Evolutionary conservation across 2,113 vertebrate genomes (phyloP).

Genomic region (Panurus biarmicus): DNA sequence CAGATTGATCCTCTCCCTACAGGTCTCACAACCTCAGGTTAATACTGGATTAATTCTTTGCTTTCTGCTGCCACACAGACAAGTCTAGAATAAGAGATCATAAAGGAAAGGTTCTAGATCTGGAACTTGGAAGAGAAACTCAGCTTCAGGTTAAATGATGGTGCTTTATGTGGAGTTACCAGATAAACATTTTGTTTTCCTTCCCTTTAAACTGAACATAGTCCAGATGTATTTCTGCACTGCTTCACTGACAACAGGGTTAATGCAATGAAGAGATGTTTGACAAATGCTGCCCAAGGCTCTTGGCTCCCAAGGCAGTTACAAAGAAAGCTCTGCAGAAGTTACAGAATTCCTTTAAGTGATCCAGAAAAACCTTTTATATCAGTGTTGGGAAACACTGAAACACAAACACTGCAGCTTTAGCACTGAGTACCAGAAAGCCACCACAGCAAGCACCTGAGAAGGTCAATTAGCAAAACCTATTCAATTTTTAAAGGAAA

Average conservation of each 20-base stretch:
- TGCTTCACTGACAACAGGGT: not conserved
- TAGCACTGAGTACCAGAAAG: not conserved
- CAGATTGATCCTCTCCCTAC: not conserved
- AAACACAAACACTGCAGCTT: not conserved
- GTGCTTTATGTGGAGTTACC: not conserved
- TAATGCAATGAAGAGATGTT: not conserved
- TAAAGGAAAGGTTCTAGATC: not conserved
- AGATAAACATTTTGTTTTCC: accelerated
- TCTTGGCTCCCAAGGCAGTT: not conserved
- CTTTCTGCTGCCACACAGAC: not conserved
- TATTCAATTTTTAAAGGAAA: not conserved
- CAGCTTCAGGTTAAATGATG: not conserved
- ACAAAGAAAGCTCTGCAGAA: not conserved
- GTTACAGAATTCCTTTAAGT: not conserved
- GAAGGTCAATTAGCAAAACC: not conserved
- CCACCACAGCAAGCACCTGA: not conserved
- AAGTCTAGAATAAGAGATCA: not conserved
- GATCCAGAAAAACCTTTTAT: not conserved
- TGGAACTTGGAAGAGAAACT: not conserved
- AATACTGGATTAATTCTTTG: not conserved
- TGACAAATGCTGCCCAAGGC: not conserved
- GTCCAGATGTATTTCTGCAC: not conserved
- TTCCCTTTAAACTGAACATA: not conserved
- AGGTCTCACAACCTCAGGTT: not conserved
- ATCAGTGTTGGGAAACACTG: not conserved